Evolutionary conservation across 2,797 vertebrate species (phyloP), one percentile per base, ranked within the genome.

Genomic region (Hemibagrus guttatus): DNA sequence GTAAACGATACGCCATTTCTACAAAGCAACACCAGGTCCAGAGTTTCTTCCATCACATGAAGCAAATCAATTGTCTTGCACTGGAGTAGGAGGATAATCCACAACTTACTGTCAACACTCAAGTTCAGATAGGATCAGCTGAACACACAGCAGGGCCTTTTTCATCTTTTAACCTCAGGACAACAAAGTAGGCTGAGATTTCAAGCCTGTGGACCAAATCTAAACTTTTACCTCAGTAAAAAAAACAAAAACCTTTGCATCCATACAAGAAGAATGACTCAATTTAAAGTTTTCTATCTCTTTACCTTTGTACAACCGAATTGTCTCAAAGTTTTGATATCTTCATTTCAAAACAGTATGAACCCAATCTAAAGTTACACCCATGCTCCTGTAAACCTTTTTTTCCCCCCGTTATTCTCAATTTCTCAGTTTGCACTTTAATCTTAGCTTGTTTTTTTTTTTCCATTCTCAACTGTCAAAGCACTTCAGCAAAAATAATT

Each of bases 11-110:
- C 64, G 88, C 59, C 19, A 75, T 61, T 69, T 74, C 68, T 46
- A 63, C 61, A 74, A 85, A 49, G 1, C 46, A 49, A 6, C 1
- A 49, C 49, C 81, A 83, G 39, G 49, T 86, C 80, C 86, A 79
- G 63, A 85, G 58, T 81, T 14, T 76, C 83, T 76, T 87, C 7
- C 14, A 76, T 31, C 63, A 59, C 58, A 74, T 54, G 39, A 81
- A 80, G 82, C n/a, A 26, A 87, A 89, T 89, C 84, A 28, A 88
- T 90, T 82, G n/a, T 56, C 56, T n/a, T 83, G 63, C 39, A 68
- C 86, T 85, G 71, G 68, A 75, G 26, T 42, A 42, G 79, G 74
- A 61, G 74, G 86, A 90, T 87, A 84, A 86, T 72, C 26, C 52
- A 66, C 74, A 87, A 87, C 54, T 80, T 87, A 35, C 46, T 58